Percentiles rank a stretch among this genome's conserved stretches.
Evolutionary conservation across 2,797 vertebrate species (phyloP).

Genomic region (Gadopsis bispinosus): DNA sequence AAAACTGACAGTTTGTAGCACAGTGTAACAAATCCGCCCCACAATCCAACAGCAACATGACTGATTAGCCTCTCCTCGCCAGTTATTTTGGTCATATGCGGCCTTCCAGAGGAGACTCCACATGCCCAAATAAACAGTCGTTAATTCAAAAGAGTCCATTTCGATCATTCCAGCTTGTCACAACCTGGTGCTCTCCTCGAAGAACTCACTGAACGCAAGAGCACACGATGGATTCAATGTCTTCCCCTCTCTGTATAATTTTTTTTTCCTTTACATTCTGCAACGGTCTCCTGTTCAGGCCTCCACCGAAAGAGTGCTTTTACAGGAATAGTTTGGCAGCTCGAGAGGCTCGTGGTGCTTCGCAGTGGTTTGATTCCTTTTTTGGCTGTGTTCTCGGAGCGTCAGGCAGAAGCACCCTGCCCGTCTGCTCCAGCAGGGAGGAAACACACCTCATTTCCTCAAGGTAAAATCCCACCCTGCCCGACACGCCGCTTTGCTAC

Average conservation of each 20-base stretch:
- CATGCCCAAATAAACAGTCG: constrained; percentile 45
- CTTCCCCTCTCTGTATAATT: constrained; percentile 50
- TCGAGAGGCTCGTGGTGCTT: constrained; percentile 60
- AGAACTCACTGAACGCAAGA: not conserved
- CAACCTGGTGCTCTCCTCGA: constrained; percentile 34
- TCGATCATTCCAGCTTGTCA: constrained; percentile 28
- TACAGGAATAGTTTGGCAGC: constrained; percentile 87
- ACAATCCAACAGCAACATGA: constrained; percentile 39
- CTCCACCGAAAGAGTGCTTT: constrained; percentile 77
- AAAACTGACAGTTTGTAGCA: constrained; percentile 40
- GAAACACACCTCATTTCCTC: constrained; percentile 78
- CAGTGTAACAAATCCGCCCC: constrained; percentile 30
- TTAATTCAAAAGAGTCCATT: constrained; percentile 31
- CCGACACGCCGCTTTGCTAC: constrained; percentile 50
- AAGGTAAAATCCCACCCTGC: constrained; percentile 48
- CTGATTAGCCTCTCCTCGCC: constrained; percentile 39
- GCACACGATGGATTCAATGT: constrained; percentile 17
- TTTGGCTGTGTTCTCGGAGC: constrained; percentile 82
- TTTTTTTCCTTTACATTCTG: constrained; percentile 69
- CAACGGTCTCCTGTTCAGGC: constrained; percentile 52
- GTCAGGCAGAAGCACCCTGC: constrained; percentile 70
- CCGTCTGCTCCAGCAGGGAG: constrained; percentile 72
- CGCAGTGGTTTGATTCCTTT: constrained; percentile 82
- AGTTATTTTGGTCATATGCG: constrained; percentile 39
- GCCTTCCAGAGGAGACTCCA: constrained; percentile 29